Base-by-base conservation (phyloP, 2,113 vertebrate genomes). In the Silurus meridionalis region DNA sequence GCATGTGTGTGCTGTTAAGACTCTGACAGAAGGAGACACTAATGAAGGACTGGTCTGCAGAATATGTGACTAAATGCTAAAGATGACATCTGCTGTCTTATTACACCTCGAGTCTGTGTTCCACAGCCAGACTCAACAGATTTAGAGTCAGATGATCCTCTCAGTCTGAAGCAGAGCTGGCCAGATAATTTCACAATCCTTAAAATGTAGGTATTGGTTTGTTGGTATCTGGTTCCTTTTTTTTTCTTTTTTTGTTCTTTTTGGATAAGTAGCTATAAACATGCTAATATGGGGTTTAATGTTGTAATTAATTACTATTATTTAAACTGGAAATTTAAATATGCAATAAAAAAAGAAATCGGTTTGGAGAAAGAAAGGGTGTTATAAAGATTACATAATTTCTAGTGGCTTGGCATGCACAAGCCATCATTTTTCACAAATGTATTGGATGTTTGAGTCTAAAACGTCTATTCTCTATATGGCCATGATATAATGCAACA, bases 11-110 rank as follows among this genome's bases (percentile, higher is more conserved):
- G 85, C 23, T 82, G 80, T 17, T 64, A 77, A 37, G 69, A 77
- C 61, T 55, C 58, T 77, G 80, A 86, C 85, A 86, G 85, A 86
- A 86, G 85, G 85, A 83, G 85, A 52, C 80, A 86, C 85, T 86
- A 86, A 86, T 86, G 85, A 82, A 82, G 80, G 48, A 86, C 80
- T 86, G 85, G 80, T 64, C 80, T 83, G 69, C 80, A 77, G 71
- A 83, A 83, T 77, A 82, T 86, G 85, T 77, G 85, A 86, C 80
- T 86, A 82, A 86, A 86, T 86, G 85, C 80, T 86, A 64, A 83
- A 86, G 85, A 86, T 83, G 85, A 77, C 85, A 86, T 82, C 85
- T 86, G 85, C 80, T 86, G 85, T 83, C 80, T 75, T 86, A 82
- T 86, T 86, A 86, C 85, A 86, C 85, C 69, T 86, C 85, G 77